Evolutionary conservation across 2,113 vertebrate genomes (phyloP).

Genomic region (Nibea coibor): DNA sequence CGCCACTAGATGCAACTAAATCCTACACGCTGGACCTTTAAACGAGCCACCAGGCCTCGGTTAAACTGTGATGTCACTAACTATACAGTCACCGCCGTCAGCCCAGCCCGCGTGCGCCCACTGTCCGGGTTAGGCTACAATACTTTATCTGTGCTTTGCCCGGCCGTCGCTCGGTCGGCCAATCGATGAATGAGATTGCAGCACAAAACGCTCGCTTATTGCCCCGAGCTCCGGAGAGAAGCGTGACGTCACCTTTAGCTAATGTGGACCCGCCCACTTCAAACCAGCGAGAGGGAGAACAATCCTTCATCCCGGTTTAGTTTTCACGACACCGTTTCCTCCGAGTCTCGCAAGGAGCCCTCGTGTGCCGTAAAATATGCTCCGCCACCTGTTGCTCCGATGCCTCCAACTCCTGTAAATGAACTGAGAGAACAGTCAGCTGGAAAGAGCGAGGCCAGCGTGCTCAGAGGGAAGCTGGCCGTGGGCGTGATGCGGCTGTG

Average conservation of each 20-base stretch:
- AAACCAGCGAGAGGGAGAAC: not conserved
- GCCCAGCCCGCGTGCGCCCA: no score
- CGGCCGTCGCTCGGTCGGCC: no score
- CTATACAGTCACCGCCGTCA: no score
- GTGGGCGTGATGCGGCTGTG: conserved; percentile 13
- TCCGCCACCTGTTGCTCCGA: conserved; percentile 22
- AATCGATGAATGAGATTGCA: no score
- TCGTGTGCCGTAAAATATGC: not conserved
- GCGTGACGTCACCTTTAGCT: not conserved
- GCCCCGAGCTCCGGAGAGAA: no score
- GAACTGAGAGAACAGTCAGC: conserved; percentile 10
- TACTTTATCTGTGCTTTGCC: not conserved
- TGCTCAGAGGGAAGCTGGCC: conserved; percentile 12
- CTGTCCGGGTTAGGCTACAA: no score
- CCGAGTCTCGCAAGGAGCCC: not conserved
- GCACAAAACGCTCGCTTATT: no score
- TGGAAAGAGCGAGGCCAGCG: not conserved
- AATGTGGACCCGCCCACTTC: not conserved
- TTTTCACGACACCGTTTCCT: conserved; percentile 9
- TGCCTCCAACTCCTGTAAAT: conserved; percentile 4
- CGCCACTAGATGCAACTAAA: no score
- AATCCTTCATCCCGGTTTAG: not conserved
- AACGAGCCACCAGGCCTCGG: no score
- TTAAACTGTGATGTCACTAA: no score
- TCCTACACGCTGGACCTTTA: no score